Base-by-base conservation (phyloP, 2,797 vertebrate species). In the Propithecus deckenii region DNA sequence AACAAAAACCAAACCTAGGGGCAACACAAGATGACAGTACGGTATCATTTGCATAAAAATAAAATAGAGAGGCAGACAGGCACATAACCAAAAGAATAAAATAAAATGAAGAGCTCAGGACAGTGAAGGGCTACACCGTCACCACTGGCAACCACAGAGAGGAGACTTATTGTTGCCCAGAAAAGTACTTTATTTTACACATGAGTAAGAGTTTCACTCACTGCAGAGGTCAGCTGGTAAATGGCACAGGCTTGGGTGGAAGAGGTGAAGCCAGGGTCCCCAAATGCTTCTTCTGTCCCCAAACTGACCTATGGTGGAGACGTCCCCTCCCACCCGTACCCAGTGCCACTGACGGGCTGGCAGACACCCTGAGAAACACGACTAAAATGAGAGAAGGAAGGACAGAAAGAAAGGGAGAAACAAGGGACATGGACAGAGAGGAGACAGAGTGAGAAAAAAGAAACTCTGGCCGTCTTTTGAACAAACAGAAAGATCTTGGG, bases 41-140 rank as follows among this genome's bases (percentile, higher is more conserved):
- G 18, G 35, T 46, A 15, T 14, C 30, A 6, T 63, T 38, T 79
- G 35, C 38, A 35, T 35, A 63, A 91, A 89, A 52, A 75, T 35
- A 90, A 59, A 94, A 55, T 5, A 65, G 46, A 57, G 41, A 69
- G 30, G n/a, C 72, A 65, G 46, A 72, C 13, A 78, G 20, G 2
- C 32, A 63, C 14, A 4, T 61, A 23, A 4, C 18, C 30, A 32
- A 30, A 3, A 22, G n/a, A 43, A 17, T 11, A 61, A 65, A 48
- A 46, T 22, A n/a, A 15, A 46, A n/a, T n/a, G 43, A 46, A 32
- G 30, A 69, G 23, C 48, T 48, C 17, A 18, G 22, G 38, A 65
- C 50, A 50, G 46, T 23, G 1, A 43, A 74, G 20, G 10, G 43
- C n/a, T 10, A 4, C 0, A 0, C 0, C 2, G 63, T 52, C 50